phyloP scores from a whole-genome alignment of 2,113 vertebrate genomes.

The Melierax canorus region DNA sequence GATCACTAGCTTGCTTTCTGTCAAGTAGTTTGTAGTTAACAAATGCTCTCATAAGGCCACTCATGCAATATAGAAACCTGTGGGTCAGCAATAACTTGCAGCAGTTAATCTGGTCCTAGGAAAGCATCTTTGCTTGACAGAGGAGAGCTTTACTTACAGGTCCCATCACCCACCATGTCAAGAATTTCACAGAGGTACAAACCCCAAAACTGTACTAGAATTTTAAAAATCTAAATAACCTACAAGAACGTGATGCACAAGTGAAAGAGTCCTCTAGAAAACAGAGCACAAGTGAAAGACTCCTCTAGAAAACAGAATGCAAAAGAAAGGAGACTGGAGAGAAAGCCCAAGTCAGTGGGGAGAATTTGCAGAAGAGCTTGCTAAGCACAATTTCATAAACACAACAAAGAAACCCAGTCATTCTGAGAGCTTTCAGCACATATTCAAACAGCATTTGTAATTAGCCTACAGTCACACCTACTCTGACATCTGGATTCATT shows the following conservation, averaged over 20 bases:
- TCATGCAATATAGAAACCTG: neutral
- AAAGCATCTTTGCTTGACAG: neutral
- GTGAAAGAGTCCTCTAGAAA: neutral
- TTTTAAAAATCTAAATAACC: neutral
- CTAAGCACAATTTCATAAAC: neutral
- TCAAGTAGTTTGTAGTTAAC: neutral
- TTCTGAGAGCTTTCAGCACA: neutral
- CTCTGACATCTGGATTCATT: neutral
- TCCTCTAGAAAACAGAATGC: neutral
- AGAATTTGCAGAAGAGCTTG: neutral
- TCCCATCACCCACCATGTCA: accelerated
- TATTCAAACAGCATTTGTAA: neutral
- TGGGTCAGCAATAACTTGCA: neutral
- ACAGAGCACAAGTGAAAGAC: neutral
- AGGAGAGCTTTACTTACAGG: neutral
- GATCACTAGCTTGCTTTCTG: neutral
- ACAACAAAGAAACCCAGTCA: neutral
- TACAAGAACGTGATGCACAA: neutral
- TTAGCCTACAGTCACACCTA: neutral
- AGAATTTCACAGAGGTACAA: neutral
- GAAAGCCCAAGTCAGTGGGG: neutral
- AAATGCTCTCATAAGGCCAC: neutral
- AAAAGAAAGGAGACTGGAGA: neutral
- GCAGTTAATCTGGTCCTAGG: neutral
- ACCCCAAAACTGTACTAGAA: neutral